Base-by-base conservation (phyloP, 1,140 invertebrate genomes). In the Sesamia nonagrioides region DNA sequence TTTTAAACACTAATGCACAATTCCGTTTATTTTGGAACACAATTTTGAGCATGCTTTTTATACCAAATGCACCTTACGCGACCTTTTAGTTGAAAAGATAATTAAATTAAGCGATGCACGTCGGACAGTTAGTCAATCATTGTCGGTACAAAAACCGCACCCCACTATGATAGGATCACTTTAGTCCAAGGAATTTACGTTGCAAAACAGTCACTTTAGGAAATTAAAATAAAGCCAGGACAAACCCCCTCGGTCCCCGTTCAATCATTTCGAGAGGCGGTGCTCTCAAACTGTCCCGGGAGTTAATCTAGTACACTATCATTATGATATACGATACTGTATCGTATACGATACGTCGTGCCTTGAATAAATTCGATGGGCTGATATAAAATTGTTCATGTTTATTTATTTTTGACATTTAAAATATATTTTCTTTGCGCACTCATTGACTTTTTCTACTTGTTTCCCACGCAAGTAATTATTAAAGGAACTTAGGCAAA, bases 151-250 rank as follows among this genome's bases (percentile, higher is more conserved):
- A 86, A 88, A 90, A 85, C 83, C 86, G 77, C 88, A 88, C 52
- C 82, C 82, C 82, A 85, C 85, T 83, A 85, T 77, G 82, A 79
- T 77, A 15, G 84, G 82, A 82, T 78, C 83, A 85, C 84, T 88
- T 85, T 89, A 83, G 85, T 82, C 84, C 86, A 86, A 87, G 84
- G 81, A 86, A 82, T 87, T 87, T 89, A 91, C 82, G 87, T 92
- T 90, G 89, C 90, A 91, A 92, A 92, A 89, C 88, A 90, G 88
- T 89, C 91, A 95, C 93, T 95, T 94, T 90, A 89, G 86, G 87
- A 94, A 94, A 95, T 95, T 95, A 95, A 95, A 94, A 94, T 93
- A 89, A 92, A 92, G 88, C 89, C 84, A 85, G 84, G 86, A 88
- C 87, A 89, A 92, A 90, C 86, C 88, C 88, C 89, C 90, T 89